These are phyloP conservation scores for Forficula auricularia DNA, from an alignment of 1,140 invertebrate genomes.

Conservation along the genomic window DNA sequence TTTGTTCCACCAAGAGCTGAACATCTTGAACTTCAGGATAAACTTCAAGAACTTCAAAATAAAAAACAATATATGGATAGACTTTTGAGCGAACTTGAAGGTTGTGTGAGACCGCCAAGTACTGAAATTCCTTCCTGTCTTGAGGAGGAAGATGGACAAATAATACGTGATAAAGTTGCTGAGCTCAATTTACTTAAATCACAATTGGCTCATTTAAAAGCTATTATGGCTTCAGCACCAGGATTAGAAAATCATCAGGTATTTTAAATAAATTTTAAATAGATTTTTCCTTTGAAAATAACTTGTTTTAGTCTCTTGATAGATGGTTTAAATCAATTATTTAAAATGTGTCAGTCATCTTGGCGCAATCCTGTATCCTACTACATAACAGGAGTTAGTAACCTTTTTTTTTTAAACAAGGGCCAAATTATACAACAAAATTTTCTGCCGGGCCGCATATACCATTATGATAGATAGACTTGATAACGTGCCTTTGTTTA, in stretches of 20 bases:
- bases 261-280: too few relatives aligned
- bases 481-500: too few relatives aligned
- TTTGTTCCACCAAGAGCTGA: constrained; percentile 17
- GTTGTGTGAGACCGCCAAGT: constrained; percentile 1
- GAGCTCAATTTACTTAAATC: constrained; percentile 26
- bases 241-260: neutral
- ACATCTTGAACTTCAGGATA: constrained; percentile 23
- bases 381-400: too few relatives aligned
- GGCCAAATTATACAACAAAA: too few relatives aligned
- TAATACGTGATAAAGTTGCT: constrained; percentile 20
- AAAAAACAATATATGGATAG: constrained; percentile 29
- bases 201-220: constrained; percentile 25
- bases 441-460: too few relatives aligned
- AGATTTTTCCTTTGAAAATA: too few relatives aligned
- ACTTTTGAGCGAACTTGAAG: constrained; percentile 25
- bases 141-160: constrained; percentile 3
- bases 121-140: neutral
- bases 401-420: too few relatives aligned
- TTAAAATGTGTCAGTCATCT: too few relatives aligned
- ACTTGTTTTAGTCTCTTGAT: too few relatives aligned
- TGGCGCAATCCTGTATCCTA: too few relatives aligned
- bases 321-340: too few relatives aligned
- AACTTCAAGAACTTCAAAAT: constrained; percentile 24
- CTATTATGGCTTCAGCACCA: constrained; percentile 19
- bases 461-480: too few relatives aligned